phyloP scores from a whole-genome alignment of 1,140 invertebrate genomes.

The Bombus consobrinus region DNA sequence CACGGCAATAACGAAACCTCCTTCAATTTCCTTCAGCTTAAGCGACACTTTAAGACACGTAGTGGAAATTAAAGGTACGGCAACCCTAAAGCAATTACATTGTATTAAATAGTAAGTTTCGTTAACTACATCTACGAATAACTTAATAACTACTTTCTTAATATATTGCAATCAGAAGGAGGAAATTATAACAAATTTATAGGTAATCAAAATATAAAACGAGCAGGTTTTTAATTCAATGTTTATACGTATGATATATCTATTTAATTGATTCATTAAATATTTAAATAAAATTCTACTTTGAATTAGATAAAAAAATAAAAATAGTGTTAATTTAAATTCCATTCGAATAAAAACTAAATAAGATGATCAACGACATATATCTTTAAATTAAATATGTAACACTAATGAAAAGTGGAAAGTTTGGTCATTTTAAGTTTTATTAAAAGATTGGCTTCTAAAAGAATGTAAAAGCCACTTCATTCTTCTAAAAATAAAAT shows the following conservation, averaged over 20 bases:
- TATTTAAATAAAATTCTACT: not conserved
- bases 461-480: not conserved
- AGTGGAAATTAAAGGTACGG: not conserved
- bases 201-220: not conserved
- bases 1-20: not conserved
- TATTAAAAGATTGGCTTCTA: no score
- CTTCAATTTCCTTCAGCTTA: not conserved
- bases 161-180: not conserved
- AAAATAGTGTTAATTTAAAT: not conserved
- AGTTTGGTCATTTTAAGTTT: no score
- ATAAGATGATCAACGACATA: not conserved
- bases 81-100: not conserved
- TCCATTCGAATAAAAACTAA: not conserved
- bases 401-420: not conserved
- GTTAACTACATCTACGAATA: not conserved
- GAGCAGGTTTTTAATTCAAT: not conserved
- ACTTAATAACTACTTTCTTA: not conserved
- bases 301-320: no score
- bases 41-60: not conserved
- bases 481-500: not conserved
- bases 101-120: not conserved
- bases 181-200: not conserved
- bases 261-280: not conserved
- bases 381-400: no score
- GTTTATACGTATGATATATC: not conserved